Percentiles rank a stretch among this genome's conserved stretches.
Conservation (phyloP, 2,113 vertebrate genomes). For the Lipotes vexillifer region DNA sequence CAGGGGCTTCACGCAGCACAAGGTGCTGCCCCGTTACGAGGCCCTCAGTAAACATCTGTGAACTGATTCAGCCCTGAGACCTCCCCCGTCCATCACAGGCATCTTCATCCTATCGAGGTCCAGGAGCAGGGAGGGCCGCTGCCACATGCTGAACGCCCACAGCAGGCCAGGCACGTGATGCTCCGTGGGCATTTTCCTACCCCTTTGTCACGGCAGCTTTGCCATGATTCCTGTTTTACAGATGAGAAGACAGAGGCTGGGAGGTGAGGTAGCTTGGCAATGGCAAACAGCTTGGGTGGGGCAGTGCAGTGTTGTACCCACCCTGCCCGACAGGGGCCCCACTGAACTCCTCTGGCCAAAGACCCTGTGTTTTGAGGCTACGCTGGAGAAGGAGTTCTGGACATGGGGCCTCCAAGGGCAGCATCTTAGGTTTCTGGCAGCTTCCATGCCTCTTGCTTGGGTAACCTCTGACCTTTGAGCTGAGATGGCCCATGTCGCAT, state of each 20-base stretch:
- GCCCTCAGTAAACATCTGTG: neutral
- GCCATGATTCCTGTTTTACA: neutral
- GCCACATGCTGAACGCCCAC: fast-evolving
- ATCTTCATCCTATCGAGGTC: neutral
- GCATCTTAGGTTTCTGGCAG: neutral
- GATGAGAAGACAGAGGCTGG: neutral
- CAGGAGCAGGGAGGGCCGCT: neutral
- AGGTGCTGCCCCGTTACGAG: neutral
- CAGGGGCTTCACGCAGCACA: neutral
- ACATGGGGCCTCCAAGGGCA: neutral
- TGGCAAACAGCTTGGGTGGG: fast-evolving
- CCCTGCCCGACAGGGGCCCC: neutral
- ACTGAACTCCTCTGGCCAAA: neutral
- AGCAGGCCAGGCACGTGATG: fast-evolving
- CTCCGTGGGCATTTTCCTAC: neutral
- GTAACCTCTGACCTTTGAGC: neutral
- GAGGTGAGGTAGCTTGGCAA: neutral
- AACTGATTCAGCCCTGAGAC: neutral
- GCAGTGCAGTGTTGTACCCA: neutral
- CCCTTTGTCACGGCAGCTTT: neutral
- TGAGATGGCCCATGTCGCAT: neutral
- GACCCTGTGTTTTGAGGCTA: neutral
- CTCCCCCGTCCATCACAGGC: neutral
- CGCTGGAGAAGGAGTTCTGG: neutral
- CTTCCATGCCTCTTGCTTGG: neutral